These are phyloP conservation scores for Rallus limicola DNA, from an alignment of 2,113 vertebrate genomes.

Conservation along the genomic window DNA sequence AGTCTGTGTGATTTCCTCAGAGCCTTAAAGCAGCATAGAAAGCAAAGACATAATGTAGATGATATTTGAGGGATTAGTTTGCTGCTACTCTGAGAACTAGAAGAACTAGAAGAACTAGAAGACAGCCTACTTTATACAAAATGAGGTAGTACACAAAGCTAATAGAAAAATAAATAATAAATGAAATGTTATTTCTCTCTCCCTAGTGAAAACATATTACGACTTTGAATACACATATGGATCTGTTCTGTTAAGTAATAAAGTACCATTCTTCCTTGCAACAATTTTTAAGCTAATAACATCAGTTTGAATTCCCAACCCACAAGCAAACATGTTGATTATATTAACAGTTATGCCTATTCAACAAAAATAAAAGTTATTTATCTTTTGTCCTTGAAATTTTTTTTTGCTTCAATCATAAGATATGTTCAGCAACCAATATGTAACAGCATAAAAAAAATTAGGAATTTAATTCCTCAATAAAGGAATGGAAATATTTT, in stretches of 20 bases:
- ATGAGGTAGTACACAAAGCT: not conserved
- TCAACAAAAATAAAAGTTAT: not conserved
- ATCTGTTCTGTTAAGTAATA: not conserved
- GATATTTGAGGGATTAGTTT: constrained; percentile 1
- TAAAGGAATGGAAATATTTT: not conserved
- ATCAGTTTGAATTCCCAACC: not conserved
- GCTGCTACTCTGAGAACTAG: not conserved
- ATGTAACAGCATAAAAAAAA: not conserved
- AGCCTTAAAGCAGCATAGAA: not conserved
- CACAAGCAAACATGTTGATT: not conserved
- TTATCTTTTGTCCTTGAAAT: not conserved
- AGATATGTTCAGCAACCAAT: not conserved
- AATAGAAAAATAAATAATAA: constrained; percentile 51
- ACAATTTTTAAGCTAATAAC: constrained; percentile 20
- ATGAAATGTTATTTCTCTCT: constrained; percentile 13
- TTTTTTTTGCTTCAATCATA: not conserved
- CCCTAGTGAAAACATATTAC: not conserved
- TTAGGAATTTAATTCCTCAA: not conserved
- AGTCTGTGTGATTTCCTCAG: not conserved
- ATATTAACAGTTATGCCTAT: not conserved
- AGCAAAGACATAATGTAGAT: not conserved
- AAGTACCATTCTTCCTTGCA: not conserved
- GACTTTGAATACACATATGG: not conserved
- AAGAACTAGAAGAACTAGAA: not conserved
- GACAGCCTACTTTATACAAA: constrained; percentile 4